These are phyloP conservation scores for Dendrolimus houi DNA, from an alignment of 2,888 invertebrate species.

Conservation along the genomic window DNA sequence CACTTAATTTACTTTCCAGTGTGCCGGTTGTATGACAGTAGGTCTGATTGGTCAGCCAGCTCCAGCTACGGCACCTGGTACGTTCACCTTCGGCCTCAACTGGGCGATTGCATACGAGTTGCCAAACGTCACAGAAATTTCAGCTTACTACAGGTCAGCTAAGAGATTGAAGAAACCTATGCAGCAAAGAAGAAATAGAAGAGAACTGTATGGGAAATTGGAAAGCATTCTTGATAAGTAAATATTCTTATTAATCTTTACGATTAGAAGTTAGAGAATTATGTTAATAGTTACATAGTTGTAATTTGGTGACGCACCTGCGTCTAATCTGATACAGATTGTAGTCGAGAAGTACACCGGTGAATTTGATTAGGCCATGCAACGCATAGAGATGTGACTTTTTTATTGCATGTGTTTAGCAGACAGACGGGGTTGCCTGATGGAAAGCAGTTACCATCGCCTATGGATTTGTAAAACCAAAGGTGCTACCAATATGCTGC, in stretches of 20 bases:
- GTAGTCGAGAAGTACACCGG: too few relatives aligned
- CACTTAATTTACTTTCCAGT: constrained; percentile 23
- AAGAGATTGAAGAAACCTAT: constrained; percentile 46
- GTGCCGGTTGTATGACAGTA: constrained; percentile 78
- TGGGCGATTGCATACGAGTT: constrained; percentile 83
- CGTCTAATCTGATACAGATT: too few relatives aligned
- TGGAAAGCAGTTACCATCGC: too few relatives aligned
- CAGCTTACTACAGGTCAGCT: constrained; percentile 36
- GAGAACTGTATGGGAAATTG: constrained; percentile 82
- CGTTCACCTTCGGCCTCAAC: constrained; percentile 80
- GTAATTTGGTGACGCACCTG: too few relatives aligned
- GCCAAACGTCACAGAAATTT: constrained; percentile 72
- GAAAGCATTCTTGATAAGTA: constrained; percentile 83
- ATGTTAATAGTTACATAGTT: too few relatives aligned
- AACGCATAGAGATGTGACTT: too few relatives aligned
- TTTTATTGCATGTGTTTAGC: too few relatives aligned
- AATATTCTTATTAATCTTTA: constrained; percentile 22
- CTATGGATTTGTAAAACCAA: too few relatives aligned
- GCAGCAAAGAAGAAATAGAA: constrained; percentile 77
- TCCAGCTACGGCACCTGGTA: constrained; percentile 59
- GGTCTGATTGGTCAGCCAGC: constrained; percentile 76
- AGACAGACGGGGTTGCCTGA: too few relatives aligned
- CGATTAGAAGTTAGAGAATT: too few relatives aligned
- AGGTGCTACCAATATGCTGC: too few relatives aligned
- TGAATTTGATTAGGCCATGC: too few relatives aligned